Conservation (phyloP, 2,797 vertebrate species). For the Leuciscus waleckii region DNA sequence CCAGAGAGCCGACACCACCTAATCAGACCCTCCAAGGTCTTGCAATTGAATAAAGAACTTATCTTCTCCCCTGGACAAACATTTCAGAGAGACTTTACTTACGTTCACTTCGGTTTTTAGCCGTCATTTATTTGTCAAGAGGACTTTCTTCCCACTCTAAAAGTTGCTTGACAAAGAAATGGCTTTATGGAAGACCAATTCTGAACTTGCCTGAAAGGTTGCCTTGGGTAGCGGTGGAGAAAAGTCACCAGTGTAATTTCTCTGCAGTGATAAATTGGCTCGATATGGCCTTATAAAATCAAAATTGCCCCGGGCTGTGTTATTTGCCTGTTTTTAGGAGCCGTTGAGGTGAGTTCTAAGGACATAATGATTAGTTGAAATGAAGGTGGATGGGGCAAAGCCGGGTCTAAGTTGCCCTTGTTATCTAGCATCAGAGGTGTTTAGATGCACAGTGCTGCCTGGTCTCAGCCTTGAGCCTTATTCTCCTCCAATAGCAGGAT, state of each 20-base stretch:
- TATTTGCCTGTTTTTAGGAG: constrained; percentile 36
- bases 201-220: constrained; percentile 19
- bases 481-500: neutral
- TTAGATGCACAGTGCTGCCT: constrained; percentile 16
- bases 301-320: constrained; percentile 33
- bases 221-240: constrained; percentile 25
- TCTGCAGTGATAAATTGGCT: constrained; percentile 45
- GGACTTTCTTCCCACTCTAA: neutral
- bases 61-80: constrained; percentile 66
- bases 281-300: constrained; percentile 48
- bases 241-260: constrained; percentile 41
- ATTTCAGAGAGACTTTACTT: constrained; percentile 6
- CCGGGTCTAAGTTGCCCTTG: neutral
- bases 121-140: constrained; percentile 25
- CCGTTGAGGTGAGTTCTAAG: constrained; percentile 35
- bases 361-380: constrained; percentile 33
- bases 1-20: constrained; percentile 81
- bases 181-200: constrained; percentile 15
- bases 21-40: constrained; percentile 87
- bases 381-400: constrained; percentile 13
- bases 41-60: constrained; percentile 79
- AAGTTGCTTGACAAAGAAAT: constrained; percentile 14
- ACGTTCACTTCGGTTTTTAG: neutral
- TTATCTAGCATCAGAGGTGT: constrained; percentile 23
- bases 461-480: constrained; percentile 1